phyloP scores from a whole-genome alignment of 2,113 vertebrate species.

The Anser brachyrhynchus region DNA sequence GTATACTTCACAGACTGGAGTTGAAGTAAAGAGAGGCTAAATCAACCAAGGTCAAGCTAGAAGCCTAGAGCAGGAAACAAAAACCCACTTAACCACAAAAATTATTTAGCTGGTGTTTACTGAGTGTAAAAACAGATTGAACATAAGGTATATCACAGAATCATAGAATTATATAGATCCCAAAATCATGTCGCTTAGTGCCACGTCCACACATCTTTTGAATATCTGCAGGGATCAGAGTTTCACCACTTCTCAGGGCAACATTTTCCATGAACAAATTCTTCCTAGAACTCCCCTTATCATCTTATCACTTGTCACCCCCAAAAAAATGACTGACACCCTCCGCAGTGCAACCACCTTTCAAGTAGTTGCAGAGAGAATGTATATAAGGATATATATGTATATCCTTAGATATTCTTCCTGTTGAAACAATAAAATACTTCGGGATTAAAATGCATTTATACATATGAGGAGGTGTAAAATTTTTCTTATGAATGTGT shows the following conservation, averaged over 20 bases:
- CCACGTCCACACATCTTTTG: neutral
- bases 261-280: neutral
- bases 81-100: neutral
- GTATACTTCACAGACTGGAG: neutral
- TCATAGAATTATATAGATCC: neutral
- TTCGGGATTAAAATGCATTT: neutral
- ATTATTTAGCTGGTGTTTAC: neutral
- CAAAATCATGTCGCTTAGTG: neutral
- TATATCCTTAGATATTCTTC: neutral
- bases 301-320: neutral
- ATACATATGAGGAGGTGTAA: neutral
- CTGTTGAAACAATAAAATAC: neutral
- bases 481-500: neutral
- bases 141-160: neutral
- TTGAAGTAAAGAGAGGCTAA: neutral
- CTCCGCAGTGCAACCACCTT: neutral
- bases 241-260: neutral
- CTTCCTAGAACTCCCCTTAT: neutral
- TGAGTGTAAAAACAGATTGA: neutral
- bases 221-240: neutral
- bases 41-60: neutral
- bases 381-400: neutral
- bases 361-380: neutral
- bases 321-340: neutral
- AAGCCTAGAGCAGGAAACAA: neutral